Percentiles rank a stretch among this genome's conserved stretches.
Evolutionary conservation across 2,888 invertebrate species (phyloP).

Genomic region (Neelides folsomi): DNA sequence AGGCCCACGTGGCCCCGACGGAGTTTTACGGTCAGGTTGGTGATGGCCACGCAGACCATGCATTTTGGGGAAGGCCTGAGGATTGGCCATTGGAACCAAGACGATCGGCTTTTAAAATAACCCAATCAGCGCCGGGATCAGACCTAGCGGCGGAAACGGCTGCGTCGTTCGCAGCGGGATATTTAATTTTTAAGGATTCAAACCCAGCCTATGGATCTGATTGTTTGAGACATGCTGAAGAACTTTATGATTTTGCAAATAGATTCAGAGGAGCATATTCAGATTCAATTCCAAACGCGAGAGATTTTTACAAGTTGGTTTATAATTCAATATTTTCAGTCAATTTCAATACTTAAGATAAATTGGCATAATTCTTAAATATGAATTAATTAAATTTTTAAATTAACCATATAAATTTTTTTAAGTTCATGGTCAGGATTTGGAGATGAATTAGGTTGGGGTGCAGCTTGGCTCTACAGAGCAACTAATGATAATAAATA

Average conservation of each 20-base stretch:
- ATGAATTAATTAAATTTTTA: too few relatives aligned
- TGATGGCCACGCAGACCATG: conserved; percentile 46
- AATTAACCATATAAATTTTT: too few relatives aligned
- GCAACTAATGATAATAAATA: conserved; percentile 42
- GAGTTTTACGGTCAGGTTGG: conserved; percentile 48
- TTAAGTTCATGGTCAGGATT: conserved; percentile 42
- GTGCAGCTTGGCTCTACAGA: conserved; percentile 45
- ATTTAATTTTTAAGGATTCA: conserved; percentile 39
- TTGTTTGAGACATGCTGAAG: conserved; percentile 41
- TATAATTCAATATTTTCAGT: too few relatives aligned
- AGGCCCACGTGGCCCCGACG: conserved; percentile 42
- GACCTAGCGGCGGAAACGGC: conserved; percentile 50
- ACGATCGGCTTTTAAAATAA: conserved; percentile 47
- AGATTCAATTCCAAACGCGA: conserved; percentile 42
- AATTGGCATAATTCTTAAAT: too few relatives aligned
- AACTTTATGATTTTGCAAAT: conserved; percentile 44
- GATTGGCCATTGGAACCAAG: conserved; percentile 44
- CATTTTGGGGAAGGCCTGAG: conserved; percentile 48
- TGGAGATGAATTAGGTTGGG: conserved; percentile 47
- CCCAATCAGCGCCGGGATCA: conserved; percentile 44
- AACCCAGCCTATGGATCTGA: conserved; percentile 40
- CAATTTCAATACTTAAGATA: too few relatives aligned
- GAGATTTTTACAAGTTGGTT: conserved; percentile 8
- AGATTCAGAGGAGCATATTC: conserved; percentile 43
- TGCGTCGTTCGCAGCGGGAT: conserved; percentile 46